Base-by-base conservation (phyloP, 2,888 invertebrate genomes). In the Acronicta aceris region DNA sequence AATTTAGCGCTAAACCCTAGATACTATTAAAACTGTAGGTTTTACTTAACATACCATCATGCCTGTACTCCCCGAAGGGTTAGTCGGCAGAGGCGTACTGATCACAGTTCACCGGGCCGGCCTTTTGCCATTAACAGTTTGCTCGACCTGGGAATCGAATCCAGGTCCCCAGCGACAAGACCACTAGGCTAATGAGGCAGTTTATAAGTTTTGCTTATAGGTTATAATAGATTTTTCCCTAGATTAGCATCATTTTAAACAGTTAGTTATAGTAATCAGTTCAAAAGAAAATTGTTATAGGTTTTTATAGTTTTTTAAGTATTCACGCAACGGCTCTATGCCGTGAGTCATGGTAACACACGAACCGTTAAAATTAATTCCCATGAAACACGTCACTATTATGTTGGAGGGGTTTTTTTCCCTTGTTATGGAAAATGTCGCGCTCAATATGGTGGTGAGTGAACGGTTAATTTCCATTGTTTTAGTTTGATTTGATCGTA, bases 341-440 rank as follows among this genome's bases (percentile, higher is more conserved):
- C 9, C 50, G 59, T 57, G 64, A 60, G 33, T 60, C 59, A 64
- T 53, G 46, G 49, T 10, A 42, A 25, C 21, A 13, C 40, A 51
- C 58, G 30, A 47, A 17, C 12, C 10, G 30, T 36, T 12, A 27
- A 16, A 57, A 57, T 54, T 60, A 67, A 63, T 64, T 57, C 15
- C 27, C 38, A 38, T 41, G 27, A 21, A 54, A 58, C 67, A 67
- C 64, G 67, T 57, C 40, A 65, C 25, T 61, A 10, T 47, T 21
- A 21, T 27, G 33, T 43, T 33, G 45, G 17, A 21, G 16, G 12
- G 21, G 10, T 1, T 21, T 43, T n/a, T 13, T 40, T 10, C 38
- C 38, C 38, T 38, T n/a, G 27, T 53, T 16, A 33, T 46, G 25
- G 53, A n/a, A 21, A 30, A 33, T 17, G 17, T 36, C 25, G 10